Conservation (phyloP, 2,888 invertebrate species). For the Synergus gifuensis region DNA sequence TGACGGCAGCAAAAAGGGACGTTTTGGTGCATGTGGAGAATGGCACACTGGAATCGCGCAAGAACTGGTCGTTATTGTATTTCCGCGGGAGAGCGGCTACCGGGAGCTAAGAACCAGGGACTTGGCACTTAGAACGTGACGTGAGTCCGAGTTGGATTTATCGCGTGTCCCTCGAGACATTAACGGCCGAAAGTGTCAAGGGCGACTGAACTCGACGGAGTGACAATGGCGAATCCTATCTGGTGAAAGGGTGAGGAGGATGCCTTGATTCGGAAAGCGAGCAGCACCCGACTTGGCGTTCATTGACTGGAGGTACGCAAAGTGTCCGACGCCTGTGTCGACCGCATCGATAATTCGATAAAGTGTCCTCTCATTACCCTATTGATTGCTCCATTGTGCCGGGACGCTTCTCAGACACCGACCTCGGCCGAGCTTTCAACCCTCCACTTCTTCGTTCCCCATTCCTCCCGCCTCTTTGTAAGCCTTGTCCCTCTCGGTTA, state of each 20-base stretch:
- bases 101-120: conserved; percentile 13
- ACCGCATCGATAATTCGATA: conserved; percentile 76
- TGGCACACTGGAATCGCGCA: not conserved
- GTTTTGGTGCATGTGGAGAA: conserved; percentile 35
- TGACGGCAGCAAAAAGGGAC: conserved; percentile 1
- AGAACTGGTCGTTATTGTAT: conserved; percentile 26
- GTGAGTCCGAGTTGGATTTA: conserved; percentile 21
- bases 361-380: conserved; percentile 77
- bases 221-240: conserved; percentile 54
- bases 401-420: conserved; percentile 65
- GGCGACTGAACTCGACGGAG: conserved; percentile 65
- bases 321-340: conserved; percentile 67
- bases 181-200: conserved; percentile 71
- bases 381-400: conserved; percentile 77
- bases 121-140: conserved; percentile 36
- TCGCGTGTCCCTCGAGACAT: conserved; percentile 57
- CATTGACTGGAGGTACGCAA: conserved; percentile 66
- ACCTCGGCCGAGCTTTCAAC: conserved; percentile 67
- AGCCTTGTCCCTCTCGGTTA: conserved; percentile 51
- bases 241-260: conserved; percentile 35
- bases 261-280: conserved; percentile 64
- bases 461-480: conserved; percentile 16
- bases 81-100: conserved; percentile 26
- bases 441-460: conserved; percentile 58
- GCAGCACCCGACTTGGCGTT: conserved; percentile 59